Percentiles rank a stretch among this genome's conserved stretches.
Evolutionary conservation across 1,140 invertebrate genomes (phyloP).

Genomic region (Zeugodacus cucurbitae): DNA sequence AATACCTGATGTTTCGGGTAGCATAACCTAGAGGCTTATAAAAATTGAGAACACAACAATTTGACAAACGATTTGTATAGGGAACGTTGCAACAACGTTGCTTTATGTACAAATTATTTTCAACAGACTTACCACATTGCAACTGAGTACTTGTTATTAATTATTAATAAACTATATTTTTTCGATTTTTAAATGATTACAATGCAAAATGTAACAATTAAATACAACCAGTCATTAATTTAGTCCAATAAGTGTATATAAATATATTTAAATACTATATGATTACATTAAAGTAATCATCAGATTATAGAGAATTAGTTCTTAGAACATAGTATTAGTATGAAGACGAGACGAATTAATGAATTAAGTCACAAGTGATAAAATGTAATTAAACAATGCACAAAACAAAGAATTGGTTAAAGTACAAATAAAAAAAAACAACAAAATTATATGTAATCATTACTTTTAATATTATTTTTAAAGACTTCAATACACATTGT

Average conservation of each 20-base stretch:
- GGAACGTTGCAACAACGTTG: neutral
- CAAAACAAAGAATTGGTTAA: neutral
- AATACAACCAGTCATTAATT: constrained; percentile 11
- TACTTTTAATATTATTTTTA: neutral
- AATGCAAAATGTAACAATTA: constrained; percentile 42
- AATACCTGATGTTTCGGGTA: too few species aligned
- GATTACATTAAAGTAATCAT: neutral
- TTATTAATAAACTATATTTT: neutral
- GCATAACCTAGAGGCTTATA: neutral
- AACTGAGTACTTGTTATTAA: constrained; percentile 11
- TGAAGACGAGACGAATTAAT: neutral
- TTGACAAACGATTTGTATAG: neutral
- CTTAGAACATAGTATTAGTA: neutral
- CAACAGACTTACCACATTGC: neutral
- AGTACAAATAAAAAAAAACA: neutral
- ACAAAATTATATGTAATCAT: too few species aligned
- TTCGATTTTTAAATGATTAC: neutral
- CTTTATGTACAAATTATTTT: constrained; percentile 30
- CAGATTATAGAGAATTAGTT: too few species aligned
- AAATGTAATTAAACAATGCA: neutral
- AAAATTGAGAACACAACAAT: neutral
- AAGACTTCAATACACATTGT: neutral
- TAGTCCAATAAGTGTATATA: neutral
- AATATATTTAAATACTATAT: neutral
- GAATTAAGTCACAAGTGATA: neutral